phyloP scores from a whole-genome alignment of 2,113 vertebrate species.

The Cynocephalus volans region DNA sequence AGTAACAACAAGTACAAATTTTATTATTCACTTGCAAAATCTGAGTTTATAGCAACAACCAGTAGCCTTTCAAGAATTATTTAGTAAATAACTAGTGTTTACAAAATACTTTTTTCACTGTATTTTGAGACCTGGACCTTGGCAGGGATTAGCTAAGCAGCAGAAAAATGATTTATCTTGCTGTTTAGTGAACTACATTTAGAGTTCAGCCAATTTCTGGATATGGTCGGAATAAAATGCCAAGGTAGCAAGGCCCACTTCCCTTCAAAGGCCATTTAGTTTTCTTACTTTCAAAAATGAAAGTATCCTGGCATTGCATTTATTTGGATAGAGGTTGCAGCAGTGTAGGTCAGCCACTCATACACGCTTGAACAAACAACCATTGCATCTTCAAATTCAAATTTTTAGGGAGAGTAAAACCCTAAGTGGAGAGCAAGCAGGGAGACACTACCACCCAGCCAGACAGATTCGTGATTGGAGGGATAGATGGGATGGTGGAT shows the following conservation, averaged over 20 bases:
- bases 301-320: background rate
- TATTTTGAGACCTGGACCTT: constrained; percentile 56
- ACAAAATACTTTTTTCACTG: constrained; percentile 22
- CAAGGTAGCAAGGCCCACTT: background rate
- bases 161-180: constrained; percentile 39
- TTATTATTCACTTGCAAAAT: constrained; percentile 22
- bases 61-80: constrained; percentile 7
- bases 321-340: background rate
- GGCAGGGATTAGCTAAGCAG: background rate
- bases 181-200: background rate
- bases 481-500: background rate
- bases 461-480: background rate
- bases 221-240: background rate
- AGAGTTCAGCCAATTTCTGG: background rate
- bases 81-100: constrained; percentile 41
- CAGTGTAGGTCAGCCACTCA: background rate
- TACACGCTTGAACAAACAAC: background rate
- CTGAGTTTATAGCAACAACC: background rate
- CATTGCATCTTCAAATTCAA: background rate
- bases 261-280: background rate
- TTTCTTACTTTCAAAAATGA: background rate
- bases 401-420: background rate
- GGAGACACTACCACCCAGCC: background rate
- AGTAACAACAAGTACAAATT: constrained; percentile 55
- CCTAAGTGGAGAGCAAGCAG: background rate